Conservation (phyloP, 2,797 vertebrate genomes). For the Micropoecilia bifurca region DNA sequence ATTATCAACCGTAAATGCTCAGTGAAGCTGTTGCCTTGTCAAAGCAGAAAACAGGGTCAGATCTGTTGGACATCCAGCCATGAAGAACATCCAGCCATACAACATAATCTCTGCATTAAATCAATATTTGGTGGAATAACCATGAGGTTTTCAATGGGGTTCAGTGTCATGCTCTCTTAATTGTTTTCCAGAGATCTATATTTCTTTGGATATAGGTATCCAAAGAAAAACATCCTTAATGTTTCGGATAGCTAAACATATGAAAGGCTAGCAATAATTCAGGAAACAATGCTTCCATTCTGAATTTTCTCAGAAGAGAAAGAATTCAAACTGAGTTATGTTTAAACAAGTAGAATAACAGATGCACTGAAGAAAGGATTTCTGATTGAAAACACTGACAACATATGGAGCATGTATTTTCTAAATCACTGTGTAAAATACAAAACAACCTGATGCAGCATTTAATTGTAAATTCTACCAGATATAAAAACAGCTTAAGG, state of each 20-base stretch:
- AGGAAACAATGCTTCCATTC: not conserved
- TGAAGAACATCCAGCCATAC: too few species aligned
- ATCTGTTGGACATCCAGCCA: not conserved
- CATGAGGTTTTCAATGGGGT: too few species aligned
- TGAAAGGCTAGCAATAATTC: not conserved
- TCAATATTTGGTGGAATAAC: too few species aligned
- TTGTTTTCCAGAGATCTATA: too few species aligned
- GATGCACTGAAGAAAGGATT: not conserved
- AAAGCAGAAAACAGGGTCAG: conserved; percentile 22
- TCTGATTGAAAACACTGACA: not conserved
- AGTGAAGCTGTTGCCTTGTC: conserved; percentile 60
- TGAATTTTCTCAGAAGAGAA: not conserved
- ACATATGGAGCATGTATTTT: not conserved
- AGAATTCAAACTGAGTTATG: not conserved
- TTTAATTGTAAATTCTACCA: not conserved
- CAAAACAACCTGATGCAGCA: not conserved
- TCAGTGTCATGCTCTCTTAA: too few species aligned
- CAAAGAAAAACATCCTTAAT: not conserved
- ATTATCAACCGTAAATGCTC: conserved; percentile 32
- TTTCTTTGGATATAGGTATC: too few species aligned
- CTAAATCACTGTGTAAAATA: not conserved
- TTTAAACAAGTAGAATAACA: not conserved
- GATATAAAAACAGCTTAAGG: not conserved
- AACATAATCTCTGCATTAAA: too few species aligned
- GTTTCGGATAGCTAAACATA: not conserved